A percentile compares a stretch with the other conserved stretches of the same genome.
phyloP scores from a whole-genome alignment of 2,888 invertebrate genomes.

The Liopterus haemorrhoidalis region DNA sequence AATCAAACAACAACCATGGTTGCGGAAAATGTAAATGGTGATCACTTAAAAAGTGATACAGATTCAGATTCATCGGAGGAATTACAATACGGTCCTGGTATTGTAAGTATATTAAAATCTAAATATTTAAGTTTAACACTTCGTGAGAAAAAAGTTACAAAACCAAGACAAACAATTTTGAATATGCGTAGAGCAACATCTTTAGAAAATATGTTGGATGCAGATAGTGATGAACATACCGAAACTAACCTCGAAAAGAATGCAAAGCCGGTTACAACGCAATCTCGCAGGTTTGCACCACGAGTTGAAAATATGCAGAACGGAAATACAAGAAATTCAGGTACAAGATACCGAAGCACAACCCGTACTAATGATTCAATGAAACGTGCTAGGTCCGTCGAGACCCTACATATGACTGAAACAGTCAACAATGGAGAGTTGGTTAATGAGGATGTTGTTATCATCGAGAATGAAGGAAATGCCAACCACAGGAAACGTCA shows the following conservation, averaged over 20 bases:
- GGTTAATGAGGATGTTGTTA: constrained; percentile 49
- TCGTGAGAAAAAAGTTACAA: constrained; percentile 60
- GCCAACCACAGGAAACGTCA: constrained; percentile 35
- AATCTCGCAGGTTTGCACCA: constrained; percentile 14
- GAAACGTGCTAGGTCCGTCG: constrained; percentile 81
- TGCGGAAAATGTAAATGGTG: constrained; percentile 25
- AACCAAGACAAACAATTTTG: constrained; percentile 61
- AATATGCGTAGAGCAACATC: constrained; percentile 73
- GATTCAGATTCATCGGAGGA: constrained; percentile 66
- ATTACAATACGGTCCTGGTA: constrained; percentile 84
- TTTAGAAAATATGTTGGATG: constrained; percentile 77
- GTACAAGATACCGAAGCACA: constrained; percentile 48
- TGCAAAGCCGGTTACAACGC: constrained; percentile 37
- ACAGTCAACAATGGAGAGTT: constrained; percentile 41
- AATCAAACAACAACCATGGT: constrained; percentile 36
- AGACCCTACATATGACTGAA: constrained; percentile 47
- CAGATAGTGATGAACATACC: constrained; percentile 45
- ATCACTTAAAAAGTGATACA: constrained; percentile 38
- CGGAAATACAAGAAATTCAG: constrained; percentile 34
- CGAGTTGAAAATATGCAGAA: constrained; percentile 22
- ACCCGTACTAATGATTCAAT: constrained; percentile 55
- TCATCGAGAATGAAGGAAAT: constrained; percentile 42
- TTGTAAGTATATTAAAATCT: constrained; percentile 80
- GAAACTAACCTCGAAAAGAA: constrained; percentile 18
- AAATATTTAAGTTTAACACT: constrained; percentile 80